Base-by-base conservation (phyloP, 2,113 vertebrate species). In the Piprites chloris region DNA sequence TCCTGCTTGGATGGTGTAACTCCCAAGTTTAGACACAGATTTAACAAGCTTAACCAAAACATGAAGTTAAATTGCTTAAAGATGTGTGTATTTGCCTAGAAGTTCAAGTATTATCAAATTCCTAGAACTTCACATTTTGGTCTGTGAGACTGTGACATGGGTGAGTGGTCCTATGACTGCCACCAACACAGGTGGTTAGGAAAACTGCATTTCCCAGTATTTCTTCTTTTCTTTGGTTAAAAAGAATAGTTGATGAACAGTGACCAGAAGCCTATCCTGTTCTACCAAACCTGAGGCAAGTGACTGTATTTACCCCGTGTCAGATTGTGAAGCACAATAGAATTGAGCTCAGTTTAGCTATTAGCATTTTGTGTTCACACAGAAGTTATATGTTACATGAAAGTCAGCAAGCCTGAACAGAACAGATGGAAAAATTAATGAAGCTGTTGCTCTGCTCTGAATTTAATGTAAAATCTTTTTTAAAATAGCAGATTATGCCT, bases 341-440 rank as follows among this genome's bases (percentile, higher is more conserved):
- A 75, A 50, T 33, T 85, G 56, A 78, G 65, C 76, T 94, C 55
- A 59, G 77, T 85, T 81, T 87, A 91, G 47, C 85, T 94, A 89
- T 74, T 89, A 63, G 73, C 84, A 68, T 87, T 93, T 95, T 94
- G 65, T 44, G 52, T 94, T 94, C 87, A 77, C 44, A 44, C 9
- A 42, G 15, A 94, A 93, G 59, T 94, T 81, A 91, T 89, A 95
- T 75, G 73, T 92, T 96, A 95, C 24, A 22, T 75, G 92, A 72
- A 91, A 91, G 52, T 78, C 77, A 82, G 35, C 47, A 66, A 82
- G 77, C 74, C 61, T 87, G 65, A 94, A 87, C 62, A 72, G 87
- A 95, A 72, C 87, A 96, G 93, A 95, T 94, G 92, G 93, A 90
- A 91, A 94, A 95, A 89, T 55, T 85, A 93, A 95, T 81, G 62